A percentile compares a stretch with the other conserved stretches of the same genome.
These are phyloP conservation scores for Aramus guarauna DNA, from an alignment of 2,113 vertebrate species.

Conservation along the genomic window DNA sequence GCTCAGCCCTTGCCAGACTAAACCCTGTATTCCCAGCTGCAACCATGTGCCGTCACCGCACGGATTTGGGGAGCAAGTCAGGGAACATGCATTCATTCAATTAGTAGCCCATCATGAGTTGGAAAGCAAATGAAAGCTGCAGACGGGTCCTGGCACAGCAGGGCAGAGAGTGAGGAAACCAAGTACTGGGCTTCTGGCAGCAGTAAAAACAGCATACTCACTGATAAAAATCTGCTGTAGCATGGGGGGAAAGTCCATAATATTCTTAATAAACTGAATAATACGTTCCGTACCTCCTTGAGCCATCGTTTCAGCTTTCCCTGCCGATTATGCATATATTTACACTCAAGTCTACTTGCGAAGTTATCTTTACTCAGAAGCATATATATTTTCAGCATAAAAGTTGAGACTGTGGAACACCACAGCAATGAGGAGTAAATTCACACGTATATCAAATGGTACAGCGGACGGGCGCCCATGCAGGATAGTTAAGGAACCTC, in stretches of 20 bases:
- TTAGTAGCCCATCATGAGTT: not conserved
- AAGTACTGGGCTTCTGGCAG: constrained; percentile 1
- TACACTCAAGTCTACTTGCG: not conserved
- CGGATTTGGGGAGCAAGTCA: not conserved
- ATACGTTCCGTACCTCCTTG: not conserved
- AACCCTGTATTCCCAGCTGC: not conserved
- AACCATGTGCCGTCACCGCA: not conserved
- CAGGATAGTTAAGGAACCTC: not conserved
- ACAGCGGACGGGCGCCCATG: not conserved
- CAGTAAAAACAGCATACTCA: not conserved
- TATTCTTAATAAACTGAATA: not conserved
- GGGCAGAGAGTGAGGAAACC: not conserved
- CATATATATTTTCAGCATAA: not conserved
- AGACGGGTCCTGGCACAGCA: not conserved
- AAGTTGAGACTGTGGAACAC: not conserved
- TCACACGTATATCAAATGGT: accelerated
- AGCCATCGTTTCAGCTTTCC: not conserved
- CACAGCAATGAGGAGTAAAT: not conserved
- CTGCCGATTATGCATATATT: not conserved
- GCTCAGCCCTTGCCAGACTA: not conserved
- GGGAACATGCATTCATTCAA: not conserved
- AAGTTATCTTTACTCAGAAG: not conserved
- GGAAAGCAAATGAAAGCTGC: constrained; percentile 1
- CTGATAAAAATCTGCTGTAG: not conserved
- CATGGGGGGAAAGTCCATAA: not conserved